Conservation (phyloP, 1,140 invertebrate species). For the Nylanderia fulva region DNA sequence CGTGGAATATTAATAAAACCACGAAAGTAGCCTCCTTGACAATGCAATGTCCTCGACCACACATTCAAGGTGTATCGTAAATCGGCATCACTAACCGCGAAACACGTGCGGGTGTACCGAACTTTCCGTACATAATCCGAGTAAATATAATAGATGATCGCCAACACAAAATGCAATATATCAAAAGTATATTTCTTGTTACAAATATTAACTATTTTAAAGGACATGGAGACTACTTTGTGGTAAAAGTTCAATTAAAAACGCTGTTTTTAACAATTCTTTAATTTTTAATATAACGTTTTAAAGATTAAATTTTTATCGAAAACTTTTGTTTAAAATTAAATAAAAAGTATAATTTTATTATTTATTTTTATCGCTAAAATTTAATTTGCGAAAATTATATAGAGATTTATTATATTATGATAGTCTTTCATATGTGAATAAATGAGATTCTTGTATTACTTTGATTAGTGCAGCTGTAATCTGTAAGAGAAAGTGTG, state of each 20-base stretch:
- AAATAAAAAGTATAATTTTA: background rate
- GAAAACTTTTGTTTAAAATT: background rate
- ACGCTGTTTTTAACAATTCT: background rate
- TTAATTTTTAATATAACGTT: background rate
- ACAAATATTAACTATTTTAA: background rate
- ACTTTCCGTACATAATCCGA: slow-evolving; percentile 22
- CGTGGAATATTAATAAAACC: slow-evolving; percentile 66
- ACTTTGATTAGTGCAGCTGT: background rate
- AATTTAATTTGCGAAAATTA: background rate
- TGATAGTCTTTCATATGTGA: too few species aligned
- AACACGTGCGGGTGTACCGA: slow-evolving; percentile 40
- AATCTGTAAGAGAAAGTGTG: background rate
- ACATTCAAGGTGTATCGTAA: slow-evolving; percentile 53
- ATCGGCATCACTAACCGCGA: slow-evolving; percentile 31
- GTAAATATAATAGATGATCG: slow-evolving; percentile 45
- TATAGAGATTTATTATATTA: background rate
- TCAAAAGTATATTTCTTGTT: background rate
- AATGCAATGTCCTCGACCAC: slow-evolving; percentile 52
- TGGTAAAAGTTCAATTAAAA: background rate
- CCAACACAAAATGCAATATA: background rate
- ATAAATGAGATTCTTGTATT: background rate
- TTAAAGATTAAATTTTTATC: background rate
- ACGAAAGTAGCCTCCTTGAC: slow-evolving; percentile 31
- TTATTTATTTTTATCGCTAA: background rate
- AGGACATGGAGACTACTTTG: background rate